These are phyloP conservation scores for Scytalopus superciliaris DNA, from an alignment of 2,113 vertebrate species.

Conservation along the genomic window DNA sequence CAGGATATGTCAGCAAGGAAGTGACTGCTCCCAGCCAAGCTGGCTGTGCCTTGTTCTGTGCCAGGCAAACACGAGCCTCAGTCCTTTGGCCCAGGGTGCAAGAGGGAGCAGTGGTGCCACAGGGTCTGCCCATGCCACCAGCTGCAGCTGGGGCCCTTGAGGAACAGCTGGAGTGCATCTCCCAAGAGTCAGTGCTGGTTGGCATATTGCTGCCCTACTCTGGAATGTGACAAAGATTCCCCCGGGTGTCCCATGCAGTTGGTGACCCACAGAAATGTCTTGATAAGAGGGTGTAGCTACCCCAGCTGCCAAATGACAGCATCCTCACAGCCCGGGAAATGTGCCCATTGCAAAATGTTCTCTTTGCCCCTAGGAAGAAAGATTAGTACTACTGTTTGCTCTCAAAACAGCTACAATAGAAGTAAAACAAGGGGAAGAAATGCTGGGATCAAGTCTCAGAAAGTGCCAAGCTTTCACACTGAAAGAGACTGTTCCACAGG, in stretches of 20 bases:
- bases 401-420: background rate
- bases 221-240: background rate
- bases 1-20: background rate
- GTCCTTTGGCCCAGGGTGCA: background rate
- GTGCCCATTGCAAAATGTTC: background rate
- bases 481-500: background rate
- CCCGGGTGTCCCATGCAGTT: background rate
- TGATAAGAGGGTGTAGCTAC: background rate
- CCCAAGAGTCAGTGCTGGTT: background rate
- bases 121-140: background rate
- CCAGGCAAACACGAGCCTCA: background rate
- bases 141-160: background rate
- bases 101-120: background rate
- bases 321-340: background rate
- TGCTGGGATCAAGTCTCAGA: background rate
- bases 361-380: background rate
- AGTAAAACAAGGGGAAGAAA: background rate
- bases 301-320: background rate
- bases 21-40: fast-evolving
- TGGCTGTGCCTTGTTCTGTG: background rate
- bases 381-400: background rate
- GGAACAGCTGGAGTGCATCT: background rate
- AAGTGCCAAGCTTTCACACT: background rate
- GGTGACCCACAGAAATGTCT: background rate
- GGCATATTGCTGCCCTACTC: background rate